phyloP scores from a whole-genome alignment of 1,140 invertebrate genomes.

The Aphis gossypii region DNA sequence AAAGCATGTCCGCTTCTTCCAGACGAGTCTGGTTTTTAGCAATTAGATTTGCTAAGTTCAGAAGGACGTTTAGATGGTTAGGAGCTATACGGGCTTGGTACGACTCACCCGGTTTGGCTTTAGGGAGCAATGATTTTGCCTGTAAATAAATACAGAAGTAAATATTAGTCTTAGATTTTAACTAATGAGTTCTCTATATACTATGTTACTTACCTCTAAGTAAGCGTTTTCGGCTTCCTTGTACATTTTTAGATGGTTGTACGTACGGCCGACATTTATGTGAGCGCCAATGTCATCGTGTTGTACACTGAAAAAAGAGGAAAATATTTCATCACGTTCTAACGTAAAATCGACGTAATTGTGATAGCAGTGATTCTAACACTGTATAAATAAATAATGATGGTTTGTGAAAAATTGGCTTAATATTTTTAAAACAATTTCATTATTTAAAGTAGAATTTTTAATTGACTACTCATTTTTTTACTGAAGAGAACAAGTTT shows the following conservation, averaged over 20 bases:
- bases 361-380: background rate
- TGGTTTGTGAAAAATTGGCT: background rate
- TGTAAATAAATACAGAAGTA: constrained; percentile 61
- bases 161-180: background rate
- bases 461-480: too few relatives aligned
- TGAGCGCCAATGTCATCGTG: constrained; percentile 95
- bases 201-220: constrained; percentile 69
- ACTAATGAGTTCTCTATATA: too few relatives aligned
- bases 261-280: constrained; percentile 94
- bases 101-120: constrained; percentile 88
- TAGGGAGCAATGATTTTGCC: constrained; percentile 88
- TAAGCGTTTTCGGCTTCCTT: constrained; percentile 93
- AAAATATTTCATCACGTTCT: background rate
- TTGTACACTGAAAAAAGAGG: constrained; percentile 74
- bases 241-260: constrained; percentile 89
- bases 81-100: constrained; percentile 96
- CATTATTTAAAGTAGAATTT: too few relatives aligned
- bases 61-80: constrained; percentile 94
- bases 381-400: background rate
- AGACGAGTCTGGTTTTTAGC: constrained; percentile 89
- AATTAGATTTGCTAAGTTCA: constrained; percentile 94
- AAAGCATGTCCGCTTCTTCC: constrained; percentile 92
- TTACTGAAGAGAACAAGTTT: too few relatives aligned
- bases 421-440: too few relatives aligned
- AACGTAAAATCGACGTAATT: background rate